phyloP scores from a whole-genome alignment of 2,888 invertebrate genomes.

The Protophormia terraenovae region DNA sequence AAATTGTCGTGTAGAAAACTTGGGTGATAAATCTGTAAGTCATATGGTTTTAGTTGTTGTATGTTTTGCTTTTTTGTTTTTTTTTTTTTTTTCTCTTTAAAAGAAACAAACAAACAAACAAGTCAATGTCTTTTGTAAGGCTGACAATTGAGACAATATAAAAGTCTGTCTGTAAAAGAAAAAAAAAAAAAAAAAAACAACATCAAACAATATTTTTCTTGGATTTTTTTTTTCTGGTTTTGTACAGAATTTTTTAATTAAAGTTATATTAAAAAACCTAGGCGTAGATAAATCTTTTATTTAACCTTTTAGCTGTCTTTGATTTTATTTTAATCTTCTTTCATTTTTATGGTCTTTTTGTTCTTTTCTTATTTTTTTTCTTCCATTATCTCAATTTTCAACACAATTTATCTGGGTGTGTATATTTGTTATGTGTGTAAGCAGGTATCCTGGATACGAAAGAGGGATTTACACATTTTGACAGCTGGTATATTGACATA shows the following conservation, averaged over 20 bases:
- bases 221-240: neutral
- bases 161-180: no score
- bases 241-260: conserved; percentile 17
- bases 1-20: conserved; percentile 92
- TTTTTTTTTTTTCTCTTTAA: neutral
- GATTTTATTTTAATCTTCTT: conserved; percentile 8
- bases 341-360: conserved; percentile 9
- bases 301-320: conserved; percentile 2
- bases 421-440: conserved; percentile 6
- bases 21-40: conserved; percentile 92
- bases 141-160: neutral
- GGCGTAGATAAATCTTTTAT: neutral
- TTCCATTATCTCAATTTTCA: neutral
- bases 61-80: neutral
- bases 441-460: conserved; percentile 93
- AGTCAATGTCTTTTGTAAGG: conserved; percentile 23
- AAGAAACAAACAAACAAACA: no score
- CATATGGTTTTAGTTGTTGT: neutral
- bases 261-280: conserved; percentile 9
- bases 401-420: no score
- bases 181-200: neutral
- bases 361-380: conserved; percentile 57
- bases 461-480: conserved; percentile 92
- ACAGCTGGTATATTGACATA: conserved; percentile 93
- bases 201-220: neutral